A percentile compares a stretch with the other conserved stretches of the same genome.
phyloP scores from a whole-genome alignment of 2,888 invertebrate genomes.

The Acheta domesticus region DNA sequence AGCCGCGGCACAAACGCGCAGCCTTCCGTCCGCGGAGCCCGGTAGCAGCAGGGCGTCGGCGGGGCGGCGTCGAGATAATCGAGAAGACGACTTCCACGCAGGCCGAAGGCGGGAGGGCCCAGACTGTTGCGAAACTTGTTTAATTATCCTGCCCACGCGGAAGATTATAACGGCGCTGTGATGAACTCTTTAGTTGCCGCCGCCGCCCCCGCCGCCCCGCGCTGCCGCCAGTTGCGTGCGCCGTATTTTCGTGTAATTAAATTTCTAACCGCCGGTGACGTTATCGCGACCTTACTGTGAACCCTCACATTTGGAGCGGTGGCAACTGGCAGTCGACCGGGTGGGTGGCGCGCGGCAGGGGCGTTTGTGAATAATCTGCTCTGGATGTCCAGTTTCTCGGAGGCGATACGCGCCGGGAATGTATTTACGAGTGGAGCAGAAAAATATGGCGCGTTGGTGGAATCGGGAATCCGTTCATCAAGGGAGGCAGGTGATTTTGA shows the following conservation, averaged over 20 bases:
- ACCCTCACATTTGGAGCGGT: background rate
- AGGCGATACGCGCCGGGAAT: no score
- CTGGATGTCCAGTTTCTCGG: no score
- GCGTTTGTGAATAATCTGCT: no score
- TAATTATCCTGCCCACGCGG: constrained; percentile 8
- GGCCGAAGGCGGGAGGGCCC: background rate
- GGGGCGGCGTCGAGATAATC: background rate
- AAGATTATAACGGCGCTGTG: constrained; percentile 1
- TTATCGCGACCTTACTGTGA: background rate
- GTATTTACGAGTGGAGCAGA: no score
- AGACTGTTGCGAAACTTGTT: background rate
- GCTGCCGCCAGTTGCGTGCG: background rate
- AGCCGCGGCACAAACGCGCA: no score
- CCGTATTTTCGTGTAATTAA: constrained; percentile 5
- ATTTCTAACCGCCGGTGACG: constrained; percentile 7
- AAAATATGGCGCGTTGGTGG: no score
- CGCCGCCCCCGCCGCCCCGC: background rate
- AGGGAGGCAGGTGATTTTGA: no score
- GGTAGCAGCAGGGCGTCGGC: background rate
- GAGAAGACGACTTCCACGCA: background rate
- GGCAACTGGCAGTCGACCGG: background rate
- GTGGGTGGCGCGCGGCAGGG: no score
- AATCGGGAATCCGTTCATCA: no score
- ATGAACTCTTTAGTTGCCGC: constrained; percentile 1
- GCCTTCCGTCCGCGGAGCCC: background rate